Evolutionary conservation across 2,113 vertebrate genomes (phyloP).

Genomic region (Todiramphus chloris): DNA sequence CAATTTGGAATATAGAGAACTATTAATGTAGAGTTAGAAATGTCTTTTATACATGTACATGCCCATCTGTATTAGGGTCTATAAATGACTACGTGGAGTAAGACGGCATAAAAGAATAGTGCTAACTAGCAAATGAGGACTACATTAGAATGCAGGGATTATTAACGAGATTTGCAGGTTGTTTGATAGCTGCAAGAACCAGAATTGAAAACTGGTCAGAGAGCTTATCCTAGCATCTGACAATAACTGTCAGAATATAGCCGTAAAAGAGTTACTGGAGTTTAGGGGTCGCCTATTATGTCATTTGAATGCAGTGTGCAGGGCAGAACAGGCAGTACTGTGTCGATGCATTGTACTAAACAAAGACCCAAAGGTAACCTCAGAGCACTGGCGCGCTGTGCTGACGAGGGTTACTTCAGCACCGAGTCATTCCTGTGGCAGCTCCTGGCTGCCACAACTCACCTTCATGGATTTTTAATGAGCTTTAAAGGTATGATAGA

Average conservation of each 20-base stretch:
- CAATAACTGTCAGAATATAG: background rate
- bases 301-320: background rate
- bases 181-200: background rate
- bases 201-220: background rate
- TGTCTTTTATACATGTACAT: background rate
- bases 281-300: background rate
- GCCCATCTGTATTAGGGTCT: background rate
- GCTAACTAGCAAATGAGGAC: background rate
- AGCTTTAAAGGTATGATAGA: background rate
- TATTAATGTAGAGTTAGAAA: background rate
- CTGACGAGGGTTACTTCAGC: background rate
- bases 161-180: background rate
- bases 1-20: background rate
- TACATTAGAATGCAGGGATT: background rate
- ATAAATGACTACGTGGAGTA: background rate
- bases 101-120: background rate
- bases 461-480: background rate
- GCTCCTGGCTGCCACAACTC: background rate
- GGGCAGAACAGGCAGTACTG: background rate
- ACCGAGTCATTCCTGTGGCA: background rate
- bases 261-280: background rate
- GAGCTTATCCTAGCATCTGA: background rate
- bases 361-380: background rate
- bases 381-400: background rate
- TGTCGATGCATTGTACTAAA: background rate